Percentiles rank a stretch among this genome's conserved stretches.
Conservation (phyloP, 92 coral and sea anemone species). For the Porites divaricata region DNA sequence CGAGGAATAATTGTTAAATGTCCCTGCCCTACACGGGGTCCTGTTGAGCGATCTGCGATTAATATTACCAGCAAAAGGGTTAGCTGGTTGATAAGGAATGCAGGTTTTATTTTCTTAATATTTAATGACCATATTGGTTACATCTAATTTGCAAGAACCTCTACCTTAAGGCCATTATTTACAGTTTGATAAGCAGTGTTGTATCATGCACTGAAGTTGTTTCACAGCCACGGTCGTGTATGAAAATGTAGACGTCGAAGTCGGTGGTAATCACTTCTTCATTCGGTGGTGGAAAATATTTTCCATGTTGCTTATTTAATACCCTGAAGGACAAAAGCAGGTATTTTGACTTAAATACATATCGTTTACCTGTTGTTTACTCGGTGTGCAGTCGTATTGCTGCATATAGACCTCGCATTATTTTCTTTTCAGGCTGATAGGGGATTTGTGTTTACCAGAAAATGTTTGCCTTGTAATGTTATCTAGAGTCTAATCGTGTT, state of each 20-base stretch:
- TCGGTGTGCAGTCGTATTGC: background rate
- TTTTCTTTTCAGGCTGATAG: background rate
- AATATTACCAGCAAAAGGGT: slow-evolving; percentile 10
- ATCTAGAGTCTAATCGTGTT: background rate
- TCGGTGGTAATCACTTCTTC: background rate
- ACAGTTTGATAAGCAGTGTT: slow-evolving; percentile 18
- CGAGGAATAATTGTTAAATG: too few relatives aligned
- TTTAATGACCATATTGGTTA: slow-evolving; percentile 39
- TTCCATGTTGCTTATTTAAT: slow-evolving; percentile 39
- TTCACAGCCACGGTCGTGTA: background rate
- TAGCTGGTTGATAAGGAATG: slow-evolving; percentile 6
- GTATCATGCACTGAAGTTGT: slow-evolving; percentile 4
- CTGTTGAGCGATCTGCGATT: background rate
- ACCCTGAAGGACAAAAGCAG: slow-evolving; percentile 15
- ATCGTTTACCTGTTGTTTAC: slow-evolving; percentile 20
- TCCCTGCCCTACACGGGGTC: background rate
- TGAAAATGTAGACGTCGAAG: background rate
- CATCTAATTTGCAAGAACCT: slow-evolving; percentile 45
- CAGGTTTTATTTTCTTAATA: slow-evolving; percentile 39
- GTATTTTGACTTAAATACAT: slow-evolving; percentile 19
- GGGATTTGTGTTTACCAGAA: background rate
- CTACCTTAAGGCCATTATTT: slow-evolving; percentile 14
- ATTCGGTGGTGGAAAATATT: background rate
- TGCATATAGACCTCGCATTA: background rate
- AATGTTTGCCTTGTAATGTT: background rate